Percentiles rank a stretch among this genome's conserved stretches.
Conservation (phyloP, 2,888 invertebrate species). For the Rhingia campestris region DNA sequence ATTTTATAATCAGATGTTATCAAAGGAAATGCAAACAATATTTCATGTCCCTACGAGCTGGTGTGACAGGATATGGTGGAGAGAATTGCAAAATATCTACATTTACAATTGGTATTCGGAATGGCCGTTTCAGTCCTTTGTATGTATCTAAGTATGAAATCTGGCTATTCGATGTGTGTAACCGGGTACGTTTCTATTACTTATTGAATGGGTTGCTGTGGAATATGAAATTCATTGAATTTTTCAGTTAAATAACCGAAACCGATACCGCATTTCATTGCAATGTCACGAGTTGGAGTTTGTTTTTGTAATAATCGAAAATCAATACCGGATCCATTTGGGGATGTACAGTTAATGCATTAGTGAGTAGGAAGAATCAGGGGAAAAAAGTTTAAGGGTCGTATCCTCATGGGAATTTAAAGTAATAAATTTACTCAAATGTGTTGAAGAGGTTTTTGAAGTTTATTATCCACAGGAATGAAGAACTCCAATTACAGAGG, state of each 20-base stretch:
- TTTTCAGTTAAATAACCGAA: background rate
- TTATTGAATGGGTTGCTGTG: slow-evolving; percentile 2
- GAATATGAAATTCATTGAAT: slow-evolving; percentile 12
- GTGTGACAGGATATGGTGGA: slow-evolving; percentile 1
- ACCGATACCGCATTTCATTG: background rate
- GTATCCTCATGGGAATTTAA: no score
- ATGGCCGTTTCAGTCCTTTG: background rate
- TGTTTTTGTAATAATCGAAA: slow-evolving; percentile 14
- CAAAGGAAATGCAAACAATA: background rate
- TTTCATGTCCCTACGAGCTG: background rate
- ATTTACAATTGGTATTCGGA: background rate
- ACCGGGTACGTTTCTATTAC: no score
- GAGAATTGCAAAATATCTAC: background rate
- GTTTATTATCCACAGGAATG: no score
- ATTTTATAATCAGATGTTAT: background rate
- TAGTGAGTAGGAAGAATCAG: background rate
- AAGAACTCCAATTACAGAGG: no score
- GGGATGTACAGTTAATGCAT: background rate
- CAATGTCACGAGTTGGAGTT: background rate
- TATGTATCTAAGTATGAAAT: background rate
- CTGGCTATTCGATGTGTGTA: no score
- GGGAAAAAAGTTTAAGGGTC: no score
- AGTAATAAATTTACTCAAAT: no score
- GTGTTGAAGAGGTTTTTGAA: no score
- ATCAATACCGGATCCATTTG: slow-evolving; percentile 7